phyloP scores from a whole-genome alignment of 1,140 invertebrate species.

The Cyclargus thomasi region DNA sequence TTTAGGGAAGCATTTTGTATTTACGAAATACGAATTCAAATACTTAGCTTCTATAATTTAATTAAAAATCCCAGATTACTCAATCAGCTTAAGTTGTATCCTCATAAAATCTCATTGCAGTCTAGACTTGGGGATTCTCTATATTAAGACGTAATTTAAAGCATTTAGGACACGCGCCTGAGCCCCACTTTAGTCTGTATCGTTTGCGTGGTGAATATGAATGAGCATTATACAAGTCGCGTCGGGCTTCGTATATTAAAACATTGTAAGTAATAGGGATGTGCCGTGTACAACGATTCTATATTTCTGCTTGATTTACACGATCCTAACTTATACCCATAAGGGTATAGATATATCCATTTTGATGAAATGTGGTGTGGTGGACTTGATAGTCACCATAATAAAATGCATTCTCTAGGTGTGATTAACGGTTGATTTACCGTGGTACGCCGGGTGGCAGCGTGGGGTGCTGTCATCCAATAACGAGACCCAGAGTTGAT shows the following conservation, averaged over 20 bases:
- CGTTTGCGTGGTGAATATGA: slow-evolving; percentile 4
- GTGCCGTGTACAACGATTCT: neutral
- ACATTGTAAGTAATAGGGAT: neutral
- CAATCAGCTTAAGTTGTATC: neutral
- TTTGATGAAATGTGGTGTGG: too few relatives aligned
- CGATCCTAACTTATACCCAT: neutral
- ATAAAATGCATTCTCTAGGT: too few relatives aligned
- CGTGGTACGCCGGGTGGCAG: too few relatives aligned
- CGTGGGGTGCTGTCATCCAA: too few relatives aligned
- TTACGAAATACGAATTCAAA: too few relatives aligned
- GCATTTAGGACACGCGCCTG: neutral
- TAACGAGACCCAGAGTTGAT: too few relatives aligned
- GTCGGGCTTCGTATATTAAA: neutral
- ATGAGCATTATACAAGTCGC: neutral
- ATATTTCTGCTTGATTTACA: too few relatives aligned
- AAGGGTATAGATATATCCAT: too few relatives aligned
- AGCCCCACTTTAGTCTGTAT: neutral
- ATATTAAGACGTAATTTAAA: neutral
- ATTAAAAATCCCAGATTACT: neutral
- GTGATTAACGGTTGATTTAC: too few relatives aligned
- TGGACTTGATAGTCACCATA: too few relatives aligned
- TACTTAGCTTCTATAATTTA: neutral
- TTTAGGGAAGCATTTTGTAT: neutral
- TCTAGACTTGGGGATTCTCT: neutral
- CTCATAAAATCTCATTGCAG: neutral